Evolutionary conservation across 2,888 invertebrate species (phyloP).

Genomic region (Elegia similella): DNA sequence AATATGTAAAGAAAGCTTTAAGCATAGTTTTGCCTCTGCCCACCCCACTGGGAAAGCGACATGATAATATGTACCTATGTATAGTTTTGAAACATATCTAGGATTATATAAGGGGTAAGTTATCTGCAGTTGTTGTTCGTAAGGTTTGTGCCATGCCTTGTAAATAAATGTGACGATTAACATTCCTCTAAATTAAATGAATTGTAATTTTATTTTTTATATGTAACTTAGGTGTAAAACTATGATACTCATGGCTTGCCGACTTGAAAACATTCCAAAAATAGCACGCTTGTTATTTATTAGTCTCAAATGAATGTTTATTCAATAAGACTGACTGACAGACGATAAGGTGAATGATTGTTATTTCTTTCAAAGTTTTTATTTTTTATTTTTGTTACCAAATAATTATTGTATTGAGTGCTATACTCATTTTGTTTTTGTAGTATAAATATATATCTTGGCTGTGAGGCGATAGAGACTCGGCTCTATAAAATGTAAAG

Average conservation of each 20-base stretch:
- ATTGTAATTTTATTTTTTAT: constrained; percentile 27
- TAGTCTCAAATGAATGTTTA: constrained; percentile 41
- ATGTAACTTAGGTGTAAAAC: constrained; percentile 21
- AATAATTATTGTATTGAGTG: constrained; percentile 26
- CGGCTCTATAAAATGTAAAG: constrained; percentile 38
- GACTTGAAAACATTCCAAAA: constrained; percentile 47
- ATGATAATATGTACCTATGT: no score
- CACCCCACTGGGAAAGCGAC: no score
- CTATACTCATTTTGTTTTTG: constrained; percentile 22
- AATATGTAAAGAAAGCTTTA: constrained; percentile 59
- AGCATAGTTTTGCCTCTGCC: no score
- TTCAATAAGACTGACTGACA: constrained; percentile 60
- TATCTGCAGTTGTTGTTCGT: constrained; percentile 32
- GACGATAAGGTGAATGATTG: constrained; percentile 45
- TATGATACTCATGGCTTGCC: constrained; percentile 44
- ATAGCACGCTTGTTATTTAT: constrained; percentile 39
- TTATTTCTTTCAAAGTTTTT: constrained; percentile 41
- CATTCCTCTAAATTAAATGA: constrained; percentile 36
- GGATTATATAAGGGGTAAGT: constrained; percentile 33
- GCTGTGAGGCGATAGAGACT: constrained; percentile 64
- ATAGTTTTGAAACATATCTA: constrained; percentile 61
- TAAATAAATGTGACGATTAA: constrained; percentile 34
- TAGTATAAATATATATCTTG: constrained; percentile 44
- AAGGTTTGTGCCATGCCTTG: constrained; percentile 52
- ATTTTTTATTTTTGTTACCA: constrained; percentile 28